Conservation (phyloP, 2,113 vertebrate species). For the Fulmarus glacialis region DNA sequence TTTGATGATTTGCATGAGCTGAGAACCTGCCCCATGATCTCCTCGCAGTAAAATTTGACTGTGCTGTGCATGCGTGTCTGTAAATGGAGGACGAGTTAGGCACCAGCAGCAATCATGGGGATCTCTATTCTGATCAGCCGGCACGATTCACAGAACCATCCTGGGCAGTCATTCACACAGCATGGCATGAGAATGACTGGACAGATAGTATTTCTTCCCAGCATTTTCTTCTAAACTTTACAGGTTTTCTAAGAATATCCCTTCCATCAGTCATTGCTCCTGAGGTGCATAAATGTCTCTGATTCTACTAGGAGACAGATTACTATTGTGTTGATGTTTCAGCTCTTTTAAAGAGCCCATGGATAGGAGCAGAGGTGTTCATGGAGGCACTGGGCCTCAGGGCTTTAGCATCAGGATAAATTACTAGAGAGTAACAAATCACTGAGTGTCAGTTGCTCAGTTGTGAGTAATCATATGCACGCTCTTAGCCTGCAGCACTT, state of each 20-base stretch:
- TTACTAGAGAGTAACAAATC: background rate
- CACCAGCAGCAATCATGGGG: background rate
- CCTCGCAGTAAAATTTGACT: background rate
- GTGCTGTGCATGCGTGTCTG: background rate
- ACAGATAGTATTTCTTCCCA: background rate
- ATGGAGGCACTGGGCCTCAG: background rate
- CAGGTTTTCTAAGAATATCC: constrained; percentile 2
- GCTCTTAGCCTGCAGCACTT: background rate
- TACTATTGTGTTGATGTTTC: background rate
- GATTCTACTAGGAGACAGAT: background rate
- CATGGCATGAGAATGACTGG: background rate
- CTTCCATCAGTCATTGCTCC: background rate
- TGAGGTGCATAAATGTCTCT: constrained; percentile 16
- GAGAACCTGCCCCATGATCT: background rate
- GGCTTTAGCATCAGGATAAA: background rate
- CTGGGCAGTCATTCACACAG: background rate
- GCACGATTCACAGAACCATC: background rate
- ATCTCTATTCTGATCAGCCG: background rate
- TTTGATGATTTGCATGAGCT: background rate
- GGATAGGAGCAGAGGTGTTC: background rate
- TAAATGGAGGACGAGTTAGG: background rate
- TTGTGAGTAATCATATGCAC: background rate
- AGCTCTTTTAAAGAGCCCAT: background rate
- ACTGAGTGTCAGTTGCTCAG: background rate
- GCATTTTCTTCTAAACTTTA: background rate